Percentiles rank a stretch among this genome's conserved stretches.
Conservation (phyloP, 1,140 invertebrate genomes). For the Neodiprion virginianus region DNA sequence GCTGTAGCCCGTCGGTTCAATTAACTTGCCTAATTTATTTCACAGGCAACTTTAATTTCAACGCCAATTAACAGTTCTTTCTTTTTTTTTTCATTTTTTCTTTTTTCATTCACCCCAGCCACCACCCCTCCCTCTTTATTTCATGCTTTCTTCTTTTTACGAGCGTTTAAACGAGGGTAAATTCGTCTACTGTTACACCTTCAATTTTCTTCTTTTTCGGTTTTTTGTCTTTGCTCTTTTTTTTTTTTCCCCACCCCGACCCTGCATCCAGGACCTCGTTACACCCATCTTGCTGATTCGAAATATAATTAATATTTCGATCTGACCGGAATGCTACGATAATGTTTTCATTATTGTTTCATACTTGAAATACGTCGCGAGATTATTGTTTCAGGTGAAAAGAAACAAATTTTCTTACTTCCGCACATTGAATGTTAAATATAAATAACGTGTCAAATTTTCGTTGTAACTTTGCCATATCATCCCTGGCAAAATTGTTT, state of each 20-base stretch:
- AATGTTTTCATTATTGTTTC: too few species aligned
- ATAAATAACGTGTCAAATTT: too few species aligned
- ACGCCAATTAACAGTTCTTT: not conserved
- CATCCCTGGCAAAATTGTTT: too few species aligned
- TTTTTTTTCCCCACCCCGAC: not conserved
- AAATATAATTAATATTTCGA: not conserved
- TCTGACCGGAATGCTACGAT: not conserved
- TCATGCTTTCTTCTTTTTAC: not conserved
- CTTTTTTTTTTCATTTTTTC: too few species aligned
- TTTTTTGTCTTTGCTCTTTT: not conserved
- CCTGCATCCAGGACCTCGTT: too few species aligned
- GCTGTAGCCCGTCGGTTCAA: not conserved
- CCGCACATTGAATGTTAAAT: too few species aligned
- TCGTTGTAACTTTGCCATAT: not conserved
- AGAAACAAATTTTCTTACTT: too few species aligned
- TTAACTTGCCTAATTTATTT: slow-evolving; percentile 15
- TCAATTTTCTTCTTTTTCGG: not conserved
- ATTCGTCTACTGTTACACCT: not conserved
- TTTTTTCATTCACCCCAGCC: too few species aligned
- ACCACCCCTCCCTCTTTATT: too few species aligned
- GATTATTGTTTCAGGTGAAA: too few species aligned
- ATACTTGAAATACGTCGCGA: too few species aligned
- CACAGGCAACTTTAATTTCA: slow-evolving; percentile 4
- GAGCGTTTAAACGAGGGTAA: not conserved
- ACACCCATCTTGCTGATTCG: too few species aligned